phyloP scores from a whole-genome alignment of 1,140 invertebrate species.

The Pygmarrhopalites habei region DNA sequence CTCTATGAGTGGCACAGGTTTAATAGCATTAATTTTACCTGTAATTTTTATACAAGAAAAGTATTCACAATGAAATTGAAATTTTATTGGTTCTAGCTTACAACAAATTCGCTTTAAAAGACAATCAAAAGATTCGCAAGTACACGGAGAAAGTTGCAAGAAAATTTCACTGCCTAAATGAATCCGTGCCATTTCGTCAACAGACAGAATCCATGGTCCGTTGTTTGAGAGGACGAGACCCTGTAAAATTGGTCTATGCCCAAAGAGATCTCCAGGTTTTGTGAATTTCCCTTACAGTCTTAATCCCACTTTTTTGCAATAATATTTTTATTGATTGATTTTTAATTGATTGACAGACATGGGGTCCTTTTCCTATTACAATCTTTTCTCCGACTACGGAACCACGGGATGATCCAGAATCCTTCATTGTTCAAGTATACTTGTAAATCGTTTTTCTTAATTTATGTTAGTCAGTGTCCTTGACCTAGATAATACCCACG shows the following conservation, averaged over 20 bases:
- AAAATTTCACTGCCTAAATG: background rate
- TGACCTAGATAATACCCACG: too few relatives aligned
- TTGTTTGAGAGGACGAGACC: conserved; percentile 14
- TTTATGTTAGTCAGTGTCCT: too few relatives aligned
- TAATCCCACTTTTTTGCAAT: background rate
- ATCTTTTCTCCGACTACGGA: conserved; percentile 20
- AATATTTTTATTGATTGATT: conserved; percentile 1
- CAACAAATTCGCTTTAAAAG: conserved; percentile 1
- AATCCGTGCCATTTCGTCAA: background rate
- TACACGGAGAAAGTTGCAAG: conserved; percentile 3
- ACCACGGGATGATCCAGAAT: background rate
- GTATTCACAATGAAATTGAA: background rate
- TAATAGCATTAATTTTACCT: background rate
- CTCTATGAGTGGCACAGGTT: too few relatives aligned
- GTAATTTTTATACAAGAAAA: background rate
- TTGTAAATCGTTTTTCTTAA: too few relatives aligned
- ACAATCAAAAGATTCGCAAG: background rate
- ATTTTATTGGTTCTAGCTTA: too few relatives aligned
- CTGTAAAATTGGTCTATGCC: conserved; percentile 13
- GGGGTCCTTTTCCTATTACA: conserved; percentile 18
- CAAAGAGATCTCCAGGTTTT: conserved; percentile 16
- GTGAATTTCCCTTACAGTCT: too few relatives aligned
- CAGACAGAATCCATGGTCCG: conserved; percentile 9
- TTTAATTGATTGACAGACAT: conserved; percentile 10
- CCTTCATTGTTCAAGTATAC: conserved; percentile 22